phyloP scores from a whole-genome alignment of 2,888 invertebrate species.

The Heteromyza rotundicornis region DNA sequence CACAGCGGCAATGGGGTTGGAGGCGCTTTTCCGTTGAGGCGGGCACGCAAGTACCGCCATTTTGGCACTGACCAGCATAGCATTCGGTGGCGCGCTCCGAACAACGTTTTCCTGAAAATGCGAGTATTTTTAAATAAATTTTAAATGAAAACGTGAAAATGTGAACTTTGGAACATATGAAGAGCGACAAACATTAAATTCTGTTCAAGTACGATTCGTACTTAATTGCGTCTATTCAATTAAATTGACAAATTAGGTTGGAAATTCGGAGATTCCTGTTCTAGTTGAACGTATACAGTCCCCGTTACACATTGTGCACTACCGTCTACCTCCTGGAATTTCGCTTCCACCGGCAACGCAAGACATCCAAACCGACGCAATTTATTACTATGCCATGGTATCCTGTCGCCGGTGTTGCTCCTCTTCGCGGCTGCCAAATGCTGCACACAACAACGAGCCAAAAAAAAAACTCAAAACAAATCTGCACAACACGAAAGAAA shows the following conservation, averaged over 20 bases:
- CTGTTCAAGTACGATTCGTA: too few relatives aligned
- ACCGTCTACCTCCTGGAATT: too few relatives aligned
- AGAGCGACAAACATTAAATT: too few relatives aligned
- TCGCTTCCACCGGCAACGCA: too few relatives aligned
- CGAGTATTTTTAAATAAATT: too few relatives aligned
- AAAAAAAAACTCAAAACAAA: background rate
- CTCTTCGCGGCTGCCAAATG: constrained; percentile 4
- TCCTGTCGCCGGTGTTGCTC: constrained; percentile 31
- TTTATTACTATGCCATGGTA: constrained; percentile 52
- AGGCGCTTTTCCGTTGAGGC: constrained; percentile 62
- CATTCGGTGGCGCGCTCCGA: constrained; percentile 65
- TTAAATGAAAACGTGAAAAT: too few relatives aligned
- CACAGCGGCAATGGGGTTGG: constrained; percentile 64
- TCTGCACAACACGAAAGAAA: constrained; percentile 36
- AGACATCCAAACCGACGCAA: too few relatives aligned
- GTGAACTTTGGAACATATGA: too few relatives aligned
- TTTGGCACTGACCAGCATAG: constrained; percentile 65
- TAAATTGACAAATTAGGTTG: background rate
- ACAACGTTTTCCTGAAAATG: constrained; percentile 64
- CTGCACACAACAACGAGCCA: background rate
- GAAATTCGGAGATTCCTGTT: background rate
- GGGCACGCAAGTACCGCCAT: constrained; percentile 65
- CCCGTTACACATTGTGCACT: too few relatives aligned
- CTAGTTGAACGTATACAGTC: too few relatives aligned
- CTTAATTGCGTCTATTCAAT: too few relatives aligned